Percentiles rank a stretch among this genome's conserved stretches.
Evolutionary conservation across 2,113 vertebrate species (phyloP).

Genomic region (Cinclus cinclus): DNA sequence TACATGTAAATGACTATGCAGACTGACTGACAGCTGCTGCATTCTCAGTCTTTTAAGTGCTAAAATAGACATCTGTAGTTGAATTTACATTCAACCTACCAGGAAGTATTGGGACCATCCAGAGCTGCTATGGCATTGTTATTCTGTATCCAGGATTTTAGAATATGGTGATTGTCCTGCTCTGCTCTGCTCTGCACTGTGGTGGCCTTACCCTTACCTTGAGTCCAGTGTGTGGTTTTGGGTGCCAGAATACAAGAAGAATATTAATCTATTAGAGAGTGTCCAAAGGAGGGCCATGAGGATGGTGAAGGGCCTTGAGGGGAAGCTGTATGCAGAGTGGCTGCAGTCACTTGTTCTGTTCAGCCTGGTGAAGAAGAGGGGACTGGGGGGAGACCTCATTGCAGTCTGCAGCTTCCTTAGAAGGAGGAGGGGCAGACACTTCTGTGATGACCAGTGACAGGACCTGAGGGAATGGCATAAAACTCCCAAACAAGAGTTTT

Average conservation of each 20-base stretch:
- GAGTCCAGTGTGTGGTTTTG: background rate
- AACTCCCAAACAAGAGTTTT: background rate
- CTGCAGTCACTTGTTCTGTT: background rate
- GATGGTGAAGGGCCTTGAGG: background rate
- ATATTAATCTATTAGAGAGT: background rate
- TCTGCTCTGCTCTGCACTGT: background rate
- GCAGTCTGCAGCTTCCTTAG: accelerated
- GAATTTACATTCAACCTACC: background rate
- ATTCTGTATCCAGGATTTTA: background rate
- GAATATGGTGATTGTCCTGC: background rate
- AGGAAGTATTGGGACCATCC: background rate
- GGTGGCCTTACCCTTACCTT: background rate
- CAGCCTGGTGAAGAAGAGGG: background rate
- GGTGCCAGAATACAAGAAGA: background rate
- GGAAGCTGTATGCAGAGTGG: accelerated
- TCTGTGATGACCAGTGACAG: background rate
- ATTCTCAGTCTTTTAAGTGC: background rate
- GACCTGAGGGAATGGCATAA: background rate
- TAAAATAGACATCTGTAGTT: background rate
- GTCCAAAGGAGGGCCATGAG: background rate
- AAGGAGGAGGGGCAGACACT: background rate
- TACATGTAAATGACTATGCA: background rate
- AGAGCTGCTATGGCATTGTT: background rate
- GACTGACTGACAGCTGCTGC: background rate
- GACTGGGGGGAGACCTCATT: background rate